Base-by-base conservation (phyloP, 1,140 invertebrate species). In the Eumaeus atala region DNA sequence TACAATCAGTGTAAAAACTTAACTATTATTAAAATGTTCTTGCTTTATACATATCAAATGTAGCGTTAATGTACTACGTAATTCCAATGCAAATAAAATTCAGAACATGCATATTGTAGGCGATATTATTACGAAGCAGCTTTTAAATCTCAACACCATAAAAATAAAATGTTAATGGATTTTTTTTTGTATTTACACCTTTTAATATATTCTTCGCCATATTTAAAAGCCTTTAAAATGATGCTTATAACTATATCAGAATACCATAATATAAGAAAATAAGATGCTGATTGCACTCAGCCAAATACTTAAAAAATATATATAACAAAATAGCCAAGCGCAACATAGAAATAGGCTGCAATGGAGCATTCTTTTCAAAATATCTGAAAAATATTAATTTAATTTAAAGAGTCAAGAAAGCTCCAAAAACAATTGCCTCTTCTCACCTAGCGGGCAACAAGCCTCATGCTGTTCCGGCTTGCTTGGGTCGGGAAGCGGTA, bases 401-500 rank as follows among this genome's bases (percentile, higher is more conserved):
- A 11, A 14, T 34, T 50, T 10, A 47, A 17, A 40, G 3, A 9
- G n/a, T 51, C 12, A 48, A 50, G 47, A 61, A 18, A 36, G 54
- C 42, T 55, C 17, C 34, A 48, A 55, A 61, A 59, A 36, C 35
- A 36, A 44, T 55, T 17, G 35, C 51, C 62, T 62, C 64, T 42
- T 82, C 91, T 93, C 92, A 92, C 92, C 92, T 87, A 92, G 90
- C 77, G 93, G 93, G 90, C 94, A 95, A 91, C 93, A 94, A 89
- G 92, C 92, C 89, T 95, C 93, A 90, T 95, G 94, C 91, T 95
- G 92, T 89, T 94, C 93, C 77, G 93, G 93, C 89, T 93, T 93
- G 87, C 92, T 91, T 86, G 93, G 93, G 87, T 94, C 92, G 85
- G 93, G 93, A 89, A 94, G 90, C 77, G 93, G 93, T 90, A 93